Base-by-base conservation (phyloP, 2,888 invertebrate genomes). In the Coleophora flavipennella region DNA sequence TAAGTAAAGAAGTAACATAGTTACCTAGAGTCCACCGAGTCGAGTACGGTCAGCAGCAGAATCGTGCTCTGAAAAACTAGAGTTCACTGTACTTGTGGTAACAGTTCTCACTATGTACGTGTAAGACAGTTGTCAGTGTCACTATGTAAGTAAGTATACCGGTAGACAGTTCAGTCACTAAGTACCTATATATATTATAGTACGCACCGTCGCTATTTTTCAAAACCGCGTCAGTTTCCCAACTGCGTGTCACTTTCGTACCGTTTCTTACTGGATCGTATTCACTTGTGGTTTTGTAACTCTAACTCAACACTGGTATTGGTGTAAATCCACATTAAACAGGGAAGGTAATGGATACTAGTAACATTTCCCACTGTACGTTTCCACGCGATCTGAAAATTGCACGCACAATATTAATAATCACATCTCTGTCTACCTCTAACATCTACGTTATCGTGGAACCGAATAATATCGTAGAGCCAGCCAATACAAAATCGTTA, bases 281-380 rank as follows among this genome's bases (percentile, higher is more conserved):
- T 78, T 72, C 74, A 75, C 75, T 77, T 81, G 83, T 72, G 83
- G 83, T 83, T 72, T 66, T 64, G 71, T 66, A 65, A 66, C 77
- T 76, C 77, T 75, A 57, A 62, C 66, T 62, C 37, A 43, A 67
- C 20, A 20, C 20, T 20, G 20, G 20, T 20, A 20, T 20, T 65
- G 58, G 62, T 65, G 65, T 63, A 67, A 71, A 72, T 62, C 65
- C 67, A 68, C 70, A 75, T 74, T 67, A 68, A 76, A 78, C 64
- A 65, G 68, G 77, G 73, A 76, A 79, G 71, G 77, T 75, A 79
- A 79, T 67, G 51, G 69, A 77, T 73, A 76, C 72, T 59, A 62
- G 62, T 61, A 62, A 62, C 65, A 74, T 73, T 76, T 76, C 78
- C 59, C 65, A 63, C 61, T 58, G 57, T 40, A 49, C 54, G 60